Evolutionary conservation across 2,888 invertebrate species (phyloP), one percentile per base, ranked within the genome.

Genomic region (Cenopis cana): DNA sequence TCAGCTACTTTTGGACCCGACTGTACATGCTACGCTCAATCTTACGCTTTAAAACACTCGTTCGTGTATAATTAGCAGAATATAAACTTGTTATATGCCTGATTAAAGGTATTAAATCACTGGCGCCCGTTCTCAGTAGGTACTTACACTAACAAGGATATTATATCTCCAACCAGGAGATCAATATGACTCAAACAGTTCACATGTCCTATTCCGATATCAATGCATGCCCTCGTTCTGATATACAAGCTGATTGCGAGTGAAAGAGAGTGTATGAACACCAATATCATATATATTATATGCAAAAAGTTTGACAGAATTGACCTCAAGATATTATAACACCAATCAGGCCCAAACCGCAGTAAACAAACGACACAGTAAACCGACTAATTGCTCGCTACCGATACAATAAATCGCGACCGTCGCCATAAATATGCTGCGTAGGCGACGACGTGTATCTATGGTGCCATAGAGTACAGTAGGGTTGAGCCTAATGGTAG

Each of bases 331-430:
- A n/a, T 60, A 55, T 55, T 60, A 59, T 59, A 49, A 17, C 29
- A 10, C 46, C 24, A 60, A 60, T 60, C 60, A 56, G 46, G n/a
- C 36, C 36, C 61, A 68, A 61, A 64, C 46, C 33, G 46, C 46
- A 55, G 57, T 71, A 69, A 74, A 74, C 73, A 74, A 72, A 57
- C 69, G 74, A 68, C 72, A 75, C 69, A 65, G 61, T 74, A 61
- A 65, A 73, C 64, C 69, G 69, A 75, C 79, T 83, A 84, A 84
- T 84, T 83, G 80, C 80, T 74, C 68, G 76, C 79, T 79, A 75
- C 78, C 73, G 76, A 73, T 74, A 75, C 74, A 71, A 79, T 81
- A 80, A 77, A 78, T 78, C 74, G 74, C 73, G 75, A 75, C 68
- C 50, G 76, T 74, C 74, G 70, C 78, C 76, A 77, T 82, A 82